Conservation (phyloP, 2,888 invertebrate species). For the Plagodis dolabraria region DNA sequence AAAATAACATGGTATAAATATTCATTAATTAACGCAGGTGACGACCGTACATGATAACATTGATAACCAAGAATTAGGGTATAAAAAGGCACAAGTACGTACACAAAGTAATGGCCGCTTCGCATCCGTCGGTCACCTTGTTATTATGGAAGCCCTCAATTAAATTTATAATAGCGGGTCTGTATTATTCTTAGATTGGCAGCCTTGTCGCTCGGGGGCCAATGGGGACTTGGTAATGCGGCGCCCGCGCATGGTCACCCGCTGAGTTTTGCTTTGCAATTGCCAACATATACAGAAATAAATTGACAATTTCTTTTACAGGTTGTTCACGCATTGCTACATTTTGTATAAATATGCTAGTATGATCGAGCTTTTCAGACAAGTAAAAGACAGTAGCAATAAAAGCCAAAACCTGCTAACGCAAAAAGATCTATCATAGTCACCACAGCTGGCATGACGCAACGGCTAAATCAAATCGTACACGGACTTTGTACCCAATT, state of each 20-base stretch:
- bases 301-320: conserved; percentile 36
- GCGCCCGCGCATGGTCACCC: conserved; percentile 75
- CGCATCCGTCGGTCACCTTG: conserved; percentile 55
- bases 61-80: conserved; percentile 44
- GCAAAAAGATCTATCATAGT: conserved; percentile 27
- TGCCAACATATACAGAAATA: conserved; percentile 49
- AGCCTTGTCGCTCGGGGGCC: conserved; percentile 77
- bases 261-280: conserved; percentile 66
- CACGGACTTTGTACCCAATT: conserved; percentile 37
- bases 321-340: background rate
- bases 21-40: conserved; percentile 33
- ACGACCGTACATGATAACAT: conserved; percentile 30
- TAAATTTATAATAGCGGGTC: conserved; percentile 70
- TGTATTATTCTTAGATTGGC: conserved; percentile 76
- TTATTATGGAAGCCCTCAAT: conserved; percentile 69
- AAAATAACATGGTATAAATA: conserved; percentile 19
- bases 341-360: no score
- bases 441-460: conserved; percentile 31
- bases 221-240: conserved; percentile 73
- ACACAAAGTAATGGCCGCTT: conserved; percentile 50
- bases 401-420: conserved; percentile 20
- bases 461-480: conserved; percentile 36
- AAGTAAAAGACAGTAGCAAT: no score
- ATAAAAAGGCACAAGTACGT: conserved; percentile 27
- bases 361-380: no score